A percentile compares a stretch with the other conserved stretches of the same genome.
Conservation (phyloP, 1,140 invertebrate genomes). For the Amyelois transitella region DNA sequence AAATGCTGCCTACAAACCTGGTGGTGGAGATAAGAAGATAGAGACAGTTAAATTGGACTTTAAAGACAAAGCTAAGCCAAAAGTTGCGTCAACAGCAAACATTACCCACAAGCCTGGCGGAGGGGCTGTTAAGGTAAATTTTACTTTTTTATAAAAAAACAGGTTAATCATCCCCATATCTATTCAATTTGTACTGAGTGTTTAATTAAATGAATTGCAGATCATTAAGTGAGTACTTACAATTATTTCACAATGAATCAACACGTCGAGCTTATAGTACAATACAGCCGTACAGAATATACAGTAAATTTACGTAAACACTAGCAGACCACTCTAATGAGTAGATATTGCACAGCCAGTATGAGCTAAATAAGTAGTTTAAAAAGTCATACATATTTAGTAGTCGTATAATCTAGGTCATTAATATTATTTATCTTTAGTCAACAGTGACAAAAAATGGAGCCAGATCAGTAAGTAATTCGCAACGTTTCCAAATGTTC, state of each 20-base stretch:
- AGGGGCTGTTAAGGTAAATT: slow-evolving; percentile 89
- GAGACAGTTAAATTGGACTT: slow-evolving; percentile 92
- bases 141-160: background rate
- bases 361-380: background rate
- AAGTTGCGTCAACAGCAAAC: slow-evolving; percentile 95
- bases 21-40: slow-evolving; percentile 94
- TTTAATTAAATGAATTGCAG: background rate
- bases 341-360: background rate
- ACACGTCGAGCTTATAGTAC: no score
- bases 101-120: slow-evolving; percentile 91
- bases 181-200: background rate
- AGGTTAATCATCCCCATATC: background rate
- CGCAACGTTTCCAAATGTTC: slow-evolving; percentile 19
- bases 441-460: slow-evolving; percentile 47
- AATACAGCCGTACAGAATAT: background rate
- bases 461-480: slow-evolving; percentile 52
- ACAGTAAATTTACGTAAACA: background rate
- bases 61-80: slow-evolving; percentile 93
- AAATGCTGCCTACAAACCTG: slow-evolving; percentile 94
- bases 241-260: no score
- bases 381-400: background rate
- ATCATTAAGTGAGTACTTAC: background rate
- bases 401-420: background rate
- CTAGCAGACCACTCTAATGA: background rate
- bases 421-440: slow-evolving; percentile 33